Conservation (phyloP, 2,113 vertebrate species). For the Ciconia boyciana region DNA sequence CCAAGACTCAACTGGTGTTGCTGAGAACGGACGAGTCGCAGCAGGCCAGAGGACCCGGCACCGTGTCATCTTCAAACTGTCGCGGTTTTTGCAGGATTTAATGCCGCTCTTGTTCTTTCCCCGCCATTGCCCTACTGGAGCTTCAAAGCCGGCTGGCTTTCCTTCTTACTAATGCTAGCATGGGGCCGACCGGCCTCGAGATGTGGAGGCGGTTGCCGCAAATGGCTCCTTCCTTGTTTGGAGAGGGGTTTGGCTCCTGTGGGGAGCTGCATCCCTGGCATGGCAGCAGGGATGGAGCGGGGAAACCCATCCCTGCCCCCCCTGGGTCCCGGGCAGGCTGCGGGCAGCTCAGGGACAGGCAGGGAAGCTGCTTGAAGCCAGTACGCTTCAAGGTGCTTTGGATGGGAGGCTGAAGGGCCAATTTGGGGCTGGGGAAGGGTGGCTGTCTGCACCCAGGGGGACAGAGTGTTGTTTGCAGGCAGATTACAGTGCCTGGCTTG, state of each 20-base stretch:
- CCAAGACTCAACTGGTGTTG: background rate
- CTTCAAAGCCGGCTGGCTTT: background rate
- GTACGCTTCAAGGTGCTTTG: fast-evolving
- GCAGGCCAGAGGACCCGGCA: background rate
- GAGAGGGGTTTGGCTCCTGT: background rate
- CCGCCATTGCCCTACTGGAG: background rate
- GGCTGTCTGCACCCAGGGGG: background rate
- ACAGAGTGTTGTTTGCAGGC: fast-evolving
- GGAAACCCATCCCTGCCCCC: background rate
- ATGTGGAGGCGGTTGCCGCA: fast-evolving
- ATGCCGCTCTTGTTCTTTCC: background rate
- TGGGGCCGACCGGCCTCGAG: background rate
- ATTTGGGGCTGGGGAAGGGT: background rate
- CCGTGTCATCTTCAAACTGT: background rate
- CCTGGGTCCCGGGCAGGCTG: background rate
- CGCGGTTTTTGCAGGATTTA: background rate
- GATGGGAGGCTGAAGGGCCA: background rate
- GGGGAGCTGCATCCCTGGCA: background rate
- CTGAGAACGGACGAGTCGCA: fast-evolving
- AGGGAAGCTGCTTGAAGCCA: background rate
- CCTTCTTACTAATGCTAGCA: fast-evolving
- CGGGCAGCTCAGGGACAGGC: background rate
- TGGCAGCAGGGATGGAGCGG: background rate
- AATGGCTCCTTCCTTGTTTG: background rate
- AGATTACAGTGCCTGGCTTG: background rate